These are phyloP conservation scores for Myotis davidii DNA, from an alignment of 2,113 vertebrate species.

Conservation along the genomic window DNA sequence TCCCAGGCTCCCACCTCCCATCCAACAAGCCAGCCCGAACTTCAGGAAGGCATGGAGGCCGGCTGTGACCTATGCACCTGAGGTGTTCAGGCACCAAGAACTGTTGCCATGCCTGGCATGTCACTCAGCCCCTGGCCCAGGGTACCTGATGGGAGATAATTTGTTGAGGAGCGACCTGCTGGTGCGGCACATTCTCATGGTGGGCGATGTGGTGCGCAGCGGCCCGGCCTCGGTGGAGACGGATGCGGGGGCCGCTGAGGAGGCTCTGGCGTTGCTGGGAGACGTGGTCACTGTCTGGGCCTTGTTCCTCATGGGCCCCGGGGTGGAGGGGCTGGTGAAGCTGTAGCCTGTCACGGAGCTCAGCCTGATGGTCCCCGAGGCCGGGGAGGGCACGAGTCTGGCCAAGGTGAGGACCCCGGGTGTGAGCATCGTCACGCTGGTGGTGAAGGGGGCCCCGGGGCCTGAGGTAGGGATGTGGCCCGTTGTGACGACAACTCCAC, in stretches of 20 bases:
- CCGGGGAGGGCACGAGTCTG: background rate
- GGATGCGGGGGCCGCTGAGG: background rate
- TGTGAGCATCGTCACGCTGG: background rate
- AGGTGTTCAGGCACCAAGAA: background rate
- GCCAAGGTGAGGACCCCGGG: slow-evolving; percentile 23
- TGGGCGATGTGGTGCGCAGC: background rate
- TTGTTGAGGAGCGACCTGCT: slow-evolving; percentile 5
- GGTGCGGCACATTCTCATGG: background rate
- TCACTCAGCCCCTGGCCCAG: background rate
- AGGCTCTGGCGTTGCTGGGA: background rate
- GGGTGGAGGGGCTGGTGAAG: background rate
- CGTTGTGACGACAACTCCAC: background rate
- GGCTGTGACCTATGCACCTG: background rate
- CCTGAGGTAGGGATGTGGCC: background rate
- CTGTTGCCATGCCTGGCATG: background rate
- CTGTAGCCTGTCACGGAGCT: background rate
- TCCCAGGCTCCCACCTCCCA: background rate
- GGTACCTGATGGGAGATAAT: slow-evolving; percentile 65
- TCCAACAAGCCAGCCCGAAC: no score
- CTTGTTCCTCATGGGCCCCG: background rate
- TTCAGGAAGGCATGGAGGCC: background rate
- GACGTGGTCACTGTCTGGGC: background rate
- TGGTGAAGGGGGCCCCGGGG: background rate
- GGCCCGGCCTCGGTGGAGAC: background rate
- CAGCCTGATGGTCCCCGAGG: background rate